phyloP scores from a whole-genome alignment of 2,888 invertebrate genomes.

The Synanthedon formicaeformis region DNA sequence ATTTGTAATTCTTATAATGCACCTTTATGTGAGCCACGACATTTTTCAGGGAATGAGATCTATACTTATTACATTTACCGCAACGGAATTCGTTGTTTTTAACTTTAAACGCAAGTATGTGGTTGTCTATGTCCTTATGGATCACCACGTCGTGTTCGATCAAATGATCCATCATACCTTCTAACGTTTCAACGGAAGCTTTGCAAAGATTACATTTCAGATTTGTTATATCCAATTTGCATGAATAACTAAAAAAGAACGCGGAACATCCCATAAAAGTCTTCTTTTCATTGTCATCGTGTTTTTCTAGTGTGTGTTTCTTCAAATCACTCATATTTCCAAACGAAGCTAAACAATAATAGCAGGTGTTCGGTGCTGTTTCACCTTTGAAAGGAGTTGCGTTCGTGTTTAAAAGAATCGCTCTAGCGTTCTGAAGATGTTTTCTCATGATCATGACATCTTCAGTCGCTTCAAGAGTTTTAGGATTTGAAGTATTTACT shows the following conservation, averaged over 20 bases:
- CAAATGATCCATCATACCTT: neutral
- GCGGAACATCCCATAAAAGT: neutral
- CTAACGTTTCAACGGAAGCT: neutral
- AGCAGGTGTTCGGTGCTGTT: constrained; percentile 8
- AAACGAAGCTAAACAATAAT: neutral
- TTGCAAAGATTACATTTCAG: constrained; percentile 1
- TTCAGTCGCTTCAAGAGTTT: no score
- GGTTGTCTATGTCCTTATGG: neutral
- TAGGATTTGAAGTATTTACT: no score
- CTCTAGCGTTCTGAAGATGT: constrained; percentile 25
- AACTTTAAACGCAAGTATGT: neutral
- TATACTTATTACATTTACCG: neutral
- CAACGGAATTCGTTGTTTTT: neutral
- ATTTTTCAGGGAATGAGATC: neutral
- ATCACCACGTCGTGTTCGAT: neutral
- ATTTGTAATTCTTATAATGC: neutral
- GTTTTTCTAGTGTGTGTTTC: neutral
- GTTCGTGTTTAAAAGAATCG: constrained; percentile 28
- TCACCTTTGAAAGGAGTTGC: constrained; percentile 35
- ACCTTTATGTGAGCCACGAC: neutral
- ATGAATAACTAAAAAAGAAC: neutral
- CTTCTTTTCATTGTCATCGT: neutral
- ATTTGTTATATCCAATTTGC: neutral
- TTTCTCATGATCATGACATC: constrained; percentile 12
- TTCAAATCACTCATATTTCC: neutral